These are phyloP conservation scores for Teleiodes luculella DNA, from an alignment of 2,888 invertebrate species.

Conservation along the genomic window DNA sequence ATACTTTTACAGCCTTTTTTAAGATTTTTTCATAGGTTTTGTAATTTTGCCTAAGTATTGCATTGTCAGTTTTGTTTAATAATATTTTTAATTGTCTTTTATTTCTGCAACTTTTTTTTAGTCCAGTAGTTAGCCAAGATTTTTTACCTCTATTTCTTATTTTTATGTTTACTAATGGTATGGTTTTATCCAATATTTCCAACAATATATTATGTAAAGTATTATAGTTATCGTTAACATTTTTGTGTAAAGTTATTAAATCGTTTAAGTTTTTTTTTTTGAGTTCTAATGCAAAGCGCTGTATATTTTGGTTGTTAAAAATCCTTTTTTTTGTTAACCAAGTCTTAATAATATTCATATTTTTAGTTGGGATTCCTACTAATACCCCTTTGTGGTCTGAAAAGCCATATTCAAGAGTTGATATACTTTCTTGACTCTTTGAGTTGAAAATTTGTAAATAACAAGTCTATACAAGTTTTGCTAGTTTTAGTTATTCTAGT, in stretches of 20 bases:
- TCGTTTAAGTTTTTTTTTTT: neutral
- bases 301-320: too few relatives aligned
- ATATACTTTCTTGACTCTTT: neutral
- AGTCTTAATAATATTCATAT: neutral
- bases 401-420: neutral
- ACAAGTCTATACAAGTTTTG: too few relatives aligned
- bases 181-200: neutral
- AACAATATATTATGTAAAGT: neutral
- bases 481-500: too few relatives aligned
- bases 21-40: neutral
- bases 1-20: slow-evolving; percentile 3
- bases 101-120: neutral
- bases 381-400: too few relatives aligned
- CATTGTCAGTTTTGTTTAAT: neutral
- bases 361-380: neutral
- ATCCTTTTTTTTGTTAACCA: neutral
- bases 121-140: slow-evolving; percentile 3
- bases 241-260: neutral
- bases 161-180: slow-evolving; percentile 4
- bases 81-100: neutral
- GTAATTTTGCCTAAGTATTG: neutral
- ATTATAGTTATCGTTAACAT: neutral
- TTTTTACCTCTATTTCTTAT: neutral
- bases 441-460: too few relatives aligned
- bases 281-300: neutral